Percentiles rank a stretch among this genome's conserved stretches.
Conservation (phyloP, 2,888 invertebrate species). For the Unio pictorum region DNA sequence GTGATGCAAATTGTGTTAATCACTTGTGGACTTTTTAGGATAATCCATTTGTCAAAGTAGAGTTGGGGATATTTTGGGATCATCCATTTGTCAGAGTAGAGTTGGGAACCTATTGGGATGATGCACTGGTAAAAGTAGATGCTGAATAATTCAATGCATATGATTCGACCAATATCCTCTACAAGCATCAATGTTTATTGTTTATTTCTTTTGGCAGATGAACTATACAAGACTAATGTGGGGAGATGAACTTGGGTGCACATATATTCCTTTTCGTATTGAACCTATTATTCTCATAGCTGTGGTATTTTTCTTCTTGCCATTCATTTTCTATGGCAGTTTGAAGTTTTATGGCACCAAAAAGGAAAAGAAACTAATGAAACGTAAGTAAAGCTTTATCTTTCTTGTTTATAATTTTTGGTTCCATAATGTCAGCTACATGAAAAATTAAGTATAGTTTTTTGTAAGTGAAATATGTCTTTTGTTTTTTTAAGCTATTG, state of each 20-base stretch:
- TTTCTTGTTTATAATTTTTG: too few relatives aligned
- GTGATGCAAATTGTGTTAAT: too few relatives aligned
- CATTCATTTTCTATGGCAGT: constrained; percentile 27
- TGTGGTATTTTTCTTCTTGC: constrained; percentile 19
- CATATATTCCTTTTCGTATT: constrained; percentile 14
- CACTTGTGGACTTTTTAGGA: too few relatives aligned
- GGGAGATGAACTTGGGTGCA: constrained; percentile 31
- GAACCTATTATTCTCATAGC: constrained; percentile 21
- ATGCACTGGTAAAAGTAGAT: too few relatives aligned
- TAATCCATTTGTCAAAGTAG: too few relatives aligned
- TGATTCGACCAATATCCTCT: background rate
- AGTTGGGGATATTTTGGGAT: too few relatives aligned
- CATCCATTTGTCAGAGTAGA: too few relatives aligned
- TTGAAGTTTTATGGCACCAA: constrained; percentile 30
- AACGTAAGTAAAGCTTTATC: constrained; percentile 21
- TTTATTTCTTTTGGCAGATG: constrained; percentile 28
- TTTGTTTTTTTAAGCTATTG: too few relatives aligned
- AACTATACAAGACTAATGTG: constrained; percentile 40
- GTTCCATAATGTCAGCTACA: too few relatives aligned
- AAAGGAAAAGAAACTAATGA: constrained; percentile 25
- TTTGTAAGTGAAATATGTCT: too few relatives aligned
- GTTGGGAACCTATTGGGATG: too few relatives aligned
- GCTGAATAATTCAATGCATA: background rate
- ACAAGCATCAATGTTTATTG: background rate
- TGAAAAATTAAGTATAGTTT: too few relatives aligned